These are phyloP conservation scores for Proterorhinus semilunaris DNA, from an alignment of 2,113 vertebrate species.

Conservation along the genomic window DNA sequence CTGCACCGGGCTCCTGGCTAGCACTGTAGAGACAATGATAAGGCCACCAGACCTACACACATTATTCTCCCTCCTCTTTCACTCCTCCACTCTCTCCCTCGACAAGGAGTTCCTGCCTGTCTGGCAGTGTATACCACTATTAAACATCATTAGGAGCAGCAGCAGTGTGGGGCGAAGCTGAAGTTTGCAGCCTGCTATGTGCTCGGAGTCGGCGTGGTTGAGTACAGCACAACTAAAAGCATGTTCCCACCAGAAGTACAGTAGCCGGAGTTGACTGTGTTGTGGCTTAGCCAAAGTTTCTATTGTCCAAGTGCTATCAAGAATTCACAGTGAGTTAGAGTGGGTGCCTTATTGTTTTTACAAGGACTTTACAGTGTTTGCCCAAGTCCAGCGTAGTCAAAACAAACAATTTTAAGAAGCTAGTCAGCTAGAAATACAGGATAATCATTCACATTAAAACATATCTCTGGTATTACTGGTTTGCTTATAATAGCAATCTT, in stretches of 20 bases:
- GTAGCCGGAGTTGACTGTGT: background rate
- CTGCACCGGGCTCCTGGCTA: slow-evolving; percentile 43
- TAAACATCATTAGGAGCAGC: slow-evolving; percentile 69
- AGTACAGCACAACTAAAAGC: slow-evolving; percentile 47
- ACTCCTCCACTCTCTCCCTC: background rate
- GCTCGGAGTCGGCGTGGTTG: slow-evolving; percentile 40
- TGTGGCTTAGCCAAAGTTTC: background rate
- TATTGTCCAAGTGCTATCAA: background rate
- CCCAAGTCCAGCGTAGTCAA: background rate
- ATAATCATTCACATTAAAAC: too few species aligned
- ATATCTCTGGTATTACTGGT: too few species aligned
- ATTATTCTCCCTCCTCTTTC: slow-evolving; percentile 25
- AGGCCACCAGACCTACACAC: slow-evolving; percentile 59
- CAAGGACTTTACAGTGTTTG: background rate
- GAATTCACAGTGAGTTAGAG: background rate
- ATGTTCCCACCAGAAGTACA: background rate
- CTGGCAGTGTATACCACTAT: slow-evolving; percentile 51
- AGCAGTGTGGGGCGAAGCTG: slow-evolving; percentile 38
- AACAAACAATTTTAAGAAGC: too few species aligned
- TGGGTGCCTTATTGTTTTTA: background rate
- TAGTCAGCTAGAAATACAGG: too few species aligned
- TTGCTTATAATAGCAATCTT: too few species aligned
- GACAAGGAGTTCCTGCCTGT: slow-evolving; percentile 44
- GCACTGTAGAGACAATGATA: slow-evolving; percentile 60
- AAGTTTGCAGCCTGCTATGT: slow-evolving; percentile 45